Conservation (phyloP, 1,140 invertebrate genomes). For the Psilanteris sp. region DNA sequence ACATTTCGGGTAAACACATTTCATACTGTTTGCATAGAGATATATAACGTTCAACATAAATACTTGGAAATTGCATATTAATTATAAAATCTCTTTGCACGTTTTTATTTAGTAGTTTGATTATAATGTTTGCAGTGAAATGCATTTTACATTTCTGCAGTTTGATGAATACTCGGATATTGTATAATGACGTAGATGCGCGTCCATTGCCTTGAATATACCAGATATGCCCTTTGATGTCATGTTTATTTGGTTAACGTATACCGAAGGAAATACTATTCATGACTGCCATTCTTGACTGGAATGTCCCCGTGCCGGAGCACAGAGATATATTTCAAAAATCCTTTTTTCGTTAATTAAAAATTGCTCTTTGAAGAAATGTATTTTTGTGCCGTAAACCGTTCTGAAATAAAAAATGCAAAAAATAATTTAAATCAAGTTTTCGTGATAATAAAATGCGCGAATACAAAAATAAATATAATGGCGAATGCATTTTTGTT, state of each 20-base stretch:
- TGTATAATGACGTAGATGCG: slow-evolving; percentile 61
- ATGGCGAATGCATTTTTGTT: no score
- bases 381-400: slow-evolving; percentile 25
- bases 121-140: slow-evolving; percentile 44
- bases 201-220: slow-evolving; percentile 62
- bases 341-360: slow-evolving; percentile 45
- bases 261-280: slow-evolving; percentile 61
- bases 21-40: no score
- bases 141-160: slow-evolving; percentile 58
- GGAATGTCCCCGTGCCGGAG: slow-evolving; percentile 50
- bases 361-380: slow-evolving; percentile 32
- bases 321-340: slow-evolving; percentile 38
- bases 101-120: no score
- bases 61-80: no score
- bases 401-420: no score
- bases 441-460: no score
- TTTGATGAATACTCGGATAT: slow-evolving; percentile 56
- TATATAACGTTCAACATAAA: no score
- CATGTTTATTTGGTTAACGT: slow-evolving; percentile 63
- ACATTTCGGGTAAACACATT: no score
- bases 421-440: no score
- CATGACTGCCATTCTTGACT: slow-evolving; percentile 61
- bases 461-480: no score
- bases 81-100: no score
- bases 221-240: slow-evolving; percentile 64